phyloP scores from a whole-genome alignment of 2,888 invertebrate genomes.

The Plagiodera versicolora region DNA sequence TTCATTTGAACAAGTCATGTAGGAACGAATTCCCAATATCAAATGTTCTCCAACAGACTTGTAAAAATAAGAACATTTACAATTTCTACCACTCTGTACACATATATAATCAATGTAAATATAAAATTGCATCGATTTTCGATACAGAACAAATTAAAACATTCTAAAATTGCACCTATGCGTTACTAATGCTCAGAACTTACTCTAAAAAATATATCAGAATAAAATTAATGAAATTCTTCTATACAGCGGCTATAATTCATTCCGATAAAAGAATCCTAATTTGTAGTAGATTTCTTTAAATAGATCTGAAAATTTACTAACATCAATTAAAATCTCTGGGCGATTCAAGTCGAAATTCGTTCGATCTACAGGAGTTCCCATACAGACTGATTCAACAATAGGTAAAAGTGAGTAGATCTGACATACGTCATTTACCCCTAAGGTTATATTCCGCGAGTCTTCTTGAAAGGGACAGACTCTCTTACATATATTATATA shows the following conservation, averaged over 20 bases:
- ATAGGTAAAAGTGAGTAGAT: not conserved
- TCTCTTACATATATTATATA: conserved; percentile 33
- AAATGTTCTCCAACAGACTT: not conserved
- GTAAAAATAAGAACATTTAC: not conserved
- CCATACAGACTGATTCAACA: conserved; percentile 12
- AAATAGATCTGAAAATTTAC: conserved; percentile 39
- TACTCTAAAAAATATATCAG: conserved; percentile 13
- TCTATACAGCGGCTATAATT: conserved; percentile 17
- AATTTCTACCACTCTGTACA: not conserved
- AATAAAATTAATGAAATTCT: conserved; percentile 25
- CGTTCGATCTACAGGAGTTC: conserved; percentile 17
- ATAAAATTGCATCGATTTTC: not conserved
- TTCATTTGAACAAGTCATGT: not conserved
- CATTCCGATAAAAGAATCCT: conserved; percentile 26
- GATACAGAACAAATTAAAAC: not conserved
- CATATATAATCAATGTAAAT: not conserved
- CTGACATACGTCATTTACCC: not conserved
- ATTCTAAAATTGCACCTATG: conserved; percentile 33
- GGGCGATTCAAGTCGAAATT: conserved; percentile 35
- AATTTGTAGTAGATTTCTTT: conserved; percentile 24
- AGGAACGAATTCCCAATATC: too few relatives aligned
- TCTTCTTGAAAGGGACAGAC: not conserved
- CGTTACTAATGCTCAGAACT: conserved; percentile 21
- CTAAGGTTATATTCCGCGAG: not conserved
- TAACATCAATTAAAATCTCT: conserved; percentile 47